Percentiles rank a stretch among this genome's conserved stretches.
These are phyloP conservation scores for Quiscalus mexicanus DNA, from an alignment of 2,113 vertebrate species.

Conservation along the genomic window DNA sequence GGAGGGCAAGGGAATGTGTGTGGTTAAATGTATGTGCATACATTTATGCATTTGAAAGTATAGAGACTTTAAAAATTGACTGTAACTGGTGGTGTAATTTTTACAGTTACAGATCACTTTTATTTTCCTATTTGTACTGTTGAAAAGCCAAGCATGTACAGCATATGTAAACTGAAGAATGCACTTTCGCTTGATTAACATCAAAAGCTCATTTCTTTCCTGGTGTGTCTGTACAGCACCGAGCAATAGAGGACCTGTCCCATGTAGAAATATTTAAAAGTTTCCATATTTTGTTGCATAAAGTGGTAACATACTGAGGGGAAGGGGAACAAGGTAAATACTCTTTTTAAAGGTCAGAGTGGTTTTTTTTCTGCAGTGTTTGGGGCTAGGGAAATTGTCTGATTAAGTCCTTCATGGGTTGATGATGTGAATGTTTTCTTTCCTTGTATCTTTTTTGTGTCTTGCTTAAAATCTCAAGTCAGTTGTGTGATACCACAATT, in stretches of 20 bases:
- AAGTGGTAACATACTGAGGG: neutral
- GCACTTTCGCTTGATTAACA: neutral
- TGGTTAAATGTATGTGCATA: neutral
- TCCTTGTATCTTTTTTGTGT: neutral
- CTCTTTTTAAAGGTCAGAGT: neutral
- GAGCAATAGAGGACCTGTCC: neutral
- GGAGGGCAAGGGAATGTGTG: neutral
- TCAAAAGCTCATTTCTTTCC: slow-evolving; percentile 25
- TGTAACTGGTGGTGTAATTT: neutral
- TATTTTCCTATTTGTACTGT: neutral
- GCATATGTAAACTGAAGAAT: neutral
- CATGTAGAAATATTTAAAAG: neutral
- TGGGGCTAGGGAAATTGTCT: neutral
- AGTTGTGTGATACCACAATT: rapidly evolving
- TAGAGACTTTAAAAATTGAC: neutral
- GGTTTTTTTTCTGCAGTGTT: neutral
- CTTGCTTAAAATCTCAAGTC: neutral
- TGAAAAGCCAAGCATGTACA: slow-evolving; percentile 3
- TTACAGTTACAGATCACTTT: neutral
- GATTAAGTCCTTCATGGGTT: neutral
- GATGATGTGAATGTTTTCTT: neutral
- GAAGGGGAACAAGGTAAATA: neutral
- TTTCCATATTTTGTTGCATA: neutral
- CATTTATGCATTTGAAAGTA: neutral
- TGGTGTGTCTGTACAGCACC: neutral